These are phyloP conservation scores for Podarcis lilfordi DNA, from an alignment of 2,797 vertebrate genomes.

Conservation along the genomic window DNA sequence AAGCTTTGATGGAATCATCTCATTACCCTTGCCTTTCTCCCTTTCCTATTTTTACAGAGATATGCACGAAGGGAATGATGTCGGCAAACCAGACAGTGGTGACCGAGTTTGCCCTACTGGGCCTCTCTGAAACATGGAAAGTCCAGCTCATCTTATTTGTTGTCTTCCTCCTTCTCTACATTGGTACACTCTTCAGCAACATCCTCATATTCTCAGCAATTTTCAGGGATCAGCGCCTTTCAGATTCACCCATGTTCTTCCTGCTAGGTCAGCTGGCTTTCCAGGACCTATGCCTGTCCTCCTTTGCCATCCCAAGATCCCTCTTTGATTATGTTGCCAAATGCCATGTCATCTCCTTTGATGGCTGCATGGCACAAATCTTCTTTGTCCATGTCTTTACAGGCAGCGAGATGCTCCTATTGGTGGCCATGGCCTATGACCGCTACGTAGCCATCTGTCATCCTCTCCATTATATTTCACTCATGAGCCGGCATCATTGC, in stretches of 20 bases:
- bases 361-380: conserved; percentile 19
- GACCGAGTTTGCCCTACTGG: conserved; percentile 60
- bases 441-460: neutral
- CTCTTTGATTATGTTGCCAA: no score
- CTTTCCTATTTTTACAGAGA: neutral
- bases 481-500: conserved; percentile 41
- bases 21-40: neutral
- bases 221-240: conserved; percentile 21
- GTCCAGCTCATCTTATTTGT: conserved; percentile 50
- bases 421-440: conserved; percentile 60
- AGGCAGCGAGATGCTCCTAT: conserved; percentile 56
- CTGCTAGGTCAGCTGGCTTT: conserved; percentile 59
- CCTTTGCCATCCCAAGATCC: conserved; percentile 54
- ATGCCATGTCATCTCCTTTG: no score
- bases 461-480: conserved; percentile 42
- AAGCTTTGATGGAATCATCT: neutral
- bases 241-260: conserved; percentile 57
- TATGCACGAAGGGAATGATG: conserved; percentile 39
- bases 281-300: conserved; percentile 57
- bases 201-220: conserved; percentile 48
- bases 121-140: conserved; percentile 48
- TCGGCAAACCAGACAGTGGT: conserved; percentile 44
- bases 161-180: conserved; percentile 50
- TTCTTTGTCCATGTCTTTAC: conserved; percentile 62
- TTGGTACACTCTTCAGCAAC: conserved; percentile 48